Evolutionary conservation across 1,140 invertebrate species (phyloP), one percentile per base, ranked within the genome.

Genomic region (Sinella curviseta): DNA sequence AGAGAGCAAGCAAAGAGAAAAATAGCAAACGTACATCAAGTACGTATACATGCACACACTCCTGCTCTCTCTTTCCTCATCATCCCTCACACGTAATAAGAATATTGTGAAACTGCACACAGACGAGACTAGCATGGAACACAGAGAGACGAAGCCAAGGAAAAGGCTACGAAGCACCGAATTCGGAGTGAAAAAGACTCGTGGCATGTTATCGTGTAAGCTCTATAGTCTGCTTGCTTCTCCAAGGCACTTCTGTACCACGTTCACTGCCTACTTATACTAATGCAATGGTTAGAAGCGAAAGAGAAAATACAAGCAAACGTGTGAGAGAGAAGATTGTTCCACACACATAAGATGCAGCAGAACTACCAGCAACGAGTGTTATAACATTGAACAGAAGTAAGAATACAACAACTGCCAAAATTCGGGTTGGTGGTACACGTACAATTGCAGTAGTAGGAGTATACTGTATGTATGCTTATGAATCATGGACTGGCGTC

Each of bases 151-250:
- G 65, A 70, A 70, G 31, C 31, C 31, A 30, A 33, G 30, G 65
- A 70, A 70, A 33, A 33, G 65, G 3, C 30, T 31, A 70, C 28
- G 65, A 70, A 70, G 24, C 2, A 14, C 26, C 31, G 31, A 33
- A 70, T 12, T 17, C 57, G 8, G 65, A 70, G 12, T 70, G 65
- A 33, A 70, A 70, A 70, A 70, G 28, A 70, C 1, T 65, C 57
- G 4, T 65, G 57, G 8, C 20, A 12, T 48, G 57, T 26, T 65
- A n/a, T 8, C 4, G 57, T 17, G 57, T 12, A 65, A 65, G 39
- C 8, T 48, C 8, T 48, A 20, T 48, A 48, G 8, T 48, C 39
- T 48, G 39, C 39, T 20, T 48, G 8, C 20, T 48, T 20, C 20
- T 20, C 39, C 39, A 48, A 48, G 39, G 39, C n/a, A n/a, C n/a